phyloP scores from a whole-genome alignment of 2,113 vertebrate species.

The Platysteira castanea region DNA sequence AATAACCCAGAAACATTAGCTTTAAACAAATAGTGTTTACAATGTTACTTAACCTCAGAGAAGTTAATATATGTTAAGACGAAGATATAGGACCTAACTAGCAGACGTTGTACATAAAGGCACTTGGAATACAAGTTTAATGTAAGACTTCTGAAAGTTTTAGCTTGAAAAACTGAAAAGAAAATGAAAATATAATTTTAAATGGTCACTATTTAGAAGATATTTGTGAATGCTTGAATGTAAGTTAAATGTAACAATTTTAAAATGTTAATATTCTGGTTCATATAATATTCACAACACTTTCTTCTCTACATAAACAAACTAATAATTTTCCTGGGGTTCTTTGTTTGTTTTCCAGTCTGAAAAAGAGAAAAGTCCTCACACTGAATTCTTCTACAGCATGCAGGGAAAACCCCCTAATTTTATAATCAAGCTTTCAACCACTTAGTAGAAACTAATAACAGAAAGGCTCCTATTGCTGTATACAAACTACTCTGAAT shows the following conservation, averaged over 20 bases:
- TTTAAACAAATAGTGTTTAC: conserved; percentile 27
- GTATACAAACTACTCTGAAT: not conserved
- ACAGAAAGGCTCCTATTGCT: not conserved
- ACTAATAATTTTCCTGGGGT: not conserved
- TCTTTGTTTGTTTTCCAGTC: not conserved
- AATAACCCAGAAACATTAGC: not conserved
- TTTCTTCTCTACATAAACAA: not conserved
- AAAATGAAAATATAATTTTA: not conserved
- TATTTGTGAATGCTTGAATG: not conserved
- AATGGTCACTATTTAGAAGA: not conserved
- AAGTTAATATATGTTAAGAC: not conserved
- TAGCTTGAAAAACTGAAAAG: conserved; percentile 15
- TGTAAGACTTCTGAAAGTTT: not conserved
- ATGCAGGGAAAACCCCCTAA: fast-evolving
- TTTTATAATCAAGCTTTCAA: not conserved
- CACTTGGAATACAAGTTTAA: not conserved
- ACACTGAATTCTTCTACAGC: not conserved
- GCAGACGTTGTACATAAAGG: not conserved
- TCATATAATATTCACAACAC: not conserved
- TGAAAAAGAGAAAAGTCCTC: not conserved
- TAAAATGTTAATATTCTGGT: not conserved
- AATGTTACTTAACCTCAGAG: conserved; percentile 22
- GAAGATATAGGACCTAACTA: not conserved
- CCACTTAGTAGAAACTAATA: not conserved
- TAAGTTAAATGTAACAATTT: not conserved